phyloP scores from a whole-genome alignment of 2,113 vertebrate genomes.

The Clinocottus analis region DNA sequence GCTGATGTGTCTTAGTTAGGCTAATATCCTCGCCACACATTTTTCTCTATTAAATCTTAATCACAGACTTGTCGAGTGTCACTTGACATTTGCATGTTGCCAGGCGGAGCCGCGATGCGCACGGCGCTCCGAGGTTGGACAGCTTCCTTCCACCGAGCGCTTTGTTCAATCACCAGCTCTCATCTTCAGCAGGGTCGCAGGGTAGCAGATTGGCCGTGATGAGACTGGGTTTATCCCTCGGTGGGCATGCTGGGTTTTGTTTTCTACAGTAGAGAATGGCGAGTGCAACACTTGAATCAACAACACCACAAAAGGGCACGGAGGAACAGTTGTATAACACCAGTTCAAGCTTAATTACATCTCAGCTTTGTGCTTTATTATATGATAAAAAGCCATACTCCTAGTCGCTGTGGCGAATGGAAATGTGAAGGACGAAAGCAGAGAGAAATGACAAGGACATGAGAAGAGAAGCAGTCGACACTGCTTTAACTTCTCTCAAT shows the following conservation, averaged over 20 bases:
- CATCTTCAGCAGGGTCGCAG: slow-evolving; percentile 41
- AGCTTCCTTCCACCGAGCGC: slow-evolving; percentile 62
- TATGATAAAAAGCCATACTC: background rate
- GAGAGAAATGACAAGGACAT: slow-evolving; percentile 73
- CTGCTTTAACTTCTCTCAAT: slow-evolving; percentile 80
- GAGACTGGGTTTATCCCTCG: slow-evolving; percentile 24
- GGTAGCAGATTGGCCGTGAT: slow-evolving; percentile 27
- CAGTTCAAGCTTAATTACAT: background rate
- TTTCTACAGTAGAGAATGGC: slow-evolving; percentile 16
- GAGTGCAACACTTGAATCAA: background rate
- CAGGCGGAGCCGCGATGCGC: slow-evolving; percentile 46
- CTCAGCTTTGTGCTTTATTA: background rate
- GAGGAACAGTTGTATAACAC: background rate
- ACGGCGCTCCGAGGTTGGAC: slow-evolving; percentile 48
- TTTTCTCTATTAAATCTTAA: slow-evolving; percentile 85
- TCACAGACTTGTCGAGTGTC: slow-evolving; percentile 82
- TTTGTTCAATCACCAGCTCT: slow-evolving; percentile 70
- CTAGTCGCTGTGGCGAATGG: background rate
- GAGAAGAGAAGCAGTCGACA: slow-evolving; percentile 70
- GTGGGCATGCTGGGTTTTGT: slow-evolving; percentile 18
- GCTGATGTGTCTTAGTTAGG: slow-evolving; percentile 79
- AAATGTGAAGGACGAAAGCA: slow-evolving; percentile 43
- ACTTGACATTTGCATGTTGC: slow-evolving; percentile 84
- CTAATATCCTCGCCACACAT: slow-evolving; percentile 79
- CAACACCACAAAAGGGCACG: background rate